Base-by-base conservation (phyloP, 2,113 vertebrate genomes). In the Carassius auratus region DNA sequence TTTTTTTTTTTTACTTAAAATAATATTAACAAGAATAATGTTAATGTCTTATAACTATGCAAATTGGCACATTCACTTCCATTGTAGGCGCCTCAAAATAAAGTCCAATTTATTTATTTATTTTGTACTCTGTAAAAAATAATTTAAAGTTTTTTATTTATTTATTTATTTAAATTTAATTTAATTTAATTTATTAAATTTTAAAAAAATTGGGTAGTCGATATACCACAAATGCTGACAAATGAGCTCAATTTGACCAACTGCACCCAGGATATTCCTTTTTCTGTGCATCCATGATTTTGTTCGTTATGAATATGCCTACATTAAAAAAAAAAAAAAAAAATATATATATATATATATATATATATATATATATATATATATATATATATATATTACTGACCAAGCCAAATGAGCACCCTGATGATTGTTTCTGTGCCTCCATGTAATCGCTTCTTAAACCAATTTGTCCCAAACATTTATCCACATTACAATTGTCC, bases 281-380 rank as follows among this genome's bases (percentile, higher is more conserved):
- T 81, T n/a, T 17, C 62, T 81, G 19, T 33, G 62, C 38, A 66
- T 50, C 61, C 23, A 30, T 64, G 78, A 8, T 81, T 69, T 81
- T 8, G 69, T 33, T 81, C 45, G 26, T n/a, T 81, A 52, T 81
- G 23, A 50, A 81, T 68, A 30, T 1, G 30, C 30, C 30, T 30
- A 21, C 62, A 52, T 48, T 2, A 76, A 77, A 36, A 64, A 64
- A 64, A n/a, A n/a, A n/a, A n/a, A n/a, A n/a, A n/a, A n/a, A n/a
- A n/a, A n/a, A n/a, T 26, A 26, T 26, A 26, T 26, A 26, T 26
- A 26, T 26, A 26, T 26, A 26, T 26, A 26, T 26, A 26, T 26
- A 26, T 26, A 26, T 26, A 26, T 26, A 26, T 26, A 26, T 26
- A 26, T 26, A 26, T 26, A 26, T 26, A 26, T 26, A 26, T 26